Base-by-base conservation (phyloP, 2,888 invertebrate genomes). In the Dolichomitus sp. region DNA sequence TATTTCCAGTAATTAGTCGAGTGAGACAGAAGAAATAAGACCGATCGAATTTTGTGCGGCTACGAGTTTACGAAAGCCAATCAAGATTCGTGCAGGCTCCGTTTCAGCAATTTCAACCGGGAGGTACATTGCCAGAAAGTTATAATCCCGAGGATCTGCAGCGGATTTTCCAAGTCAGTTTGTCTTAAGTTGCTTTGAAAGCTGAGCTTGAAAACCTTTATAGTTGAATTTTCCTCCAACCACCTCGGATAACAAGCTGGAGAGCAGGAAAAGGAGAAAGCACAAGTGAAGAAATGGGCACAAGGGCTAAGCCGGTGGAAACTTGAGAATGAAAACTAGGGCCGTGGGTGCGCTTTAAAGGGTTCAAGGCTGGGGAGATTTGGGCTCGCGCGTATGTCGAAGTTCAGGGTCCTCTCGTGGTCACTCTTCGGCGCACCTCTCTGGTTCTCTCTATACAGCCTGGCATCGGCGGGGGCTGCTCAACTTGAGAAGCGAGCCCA, bases 401-500 rank as follows among this genome's bases (percentile, higher is more conserved):
- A 81, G 81, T 83, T 83, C 83, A 83, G 75, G 83, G 83, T 76
- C 68, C 78, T 33, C 42, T 50, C 45, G 48, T 61, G 52, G 50
- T 40, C 17, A 17, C 63, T 65, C 73, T 37, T 57, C 30, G 61
- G 40, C 75, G 65, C 63, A 63, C 45, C 61, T 69, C 66, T 73
- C 66, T 27, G 33, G 37, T 52, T 45, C 59, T 54, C 52, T 33
- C 45, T 66, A 54, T 75, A 83, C 82, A 76, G 76, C 45, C 17
- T 48, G 52, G 66, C 72, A 59, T 73, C 82, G 84, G 77, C 79
- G 81, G 80, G 85, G 80, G 84, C 75, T 84, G 83, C 81, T 81
- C 75, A 81, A 85, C 84, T 86, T 85, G 84, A 86, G 84, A 85
- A 87, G 84, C 84, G 84, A 87, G 85, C 84, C 83, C 85, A 83